phyloP scores from a whole-genome alignment of 2,888 invertebrate genomes.

The Shargacucullia verbasci region DNA sequence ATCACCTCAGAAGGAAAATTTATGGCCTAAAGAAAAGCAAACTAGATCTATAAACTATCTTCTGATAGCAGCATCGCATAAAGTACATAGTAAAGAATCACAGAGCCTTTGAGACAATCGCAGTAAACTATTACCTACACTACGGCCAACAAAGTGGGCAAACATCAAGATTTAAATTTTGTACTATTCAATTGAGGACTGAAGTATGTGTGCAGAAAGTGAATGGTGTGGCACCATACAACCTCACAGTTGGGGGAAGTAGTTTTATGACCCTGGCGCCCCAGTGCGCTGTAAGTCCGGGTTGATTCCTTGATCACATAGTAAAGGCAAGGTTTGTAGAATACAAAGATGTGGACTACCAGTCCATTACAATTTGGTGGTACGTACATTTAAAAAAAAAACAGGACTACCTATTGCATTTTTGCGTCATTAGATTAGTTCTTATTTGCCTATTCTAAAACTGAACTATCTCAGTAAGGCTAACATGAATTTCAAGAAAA shows the following conservation, averaged over 20 bases:
- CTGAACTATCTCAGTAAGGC: too few relatives aligned
- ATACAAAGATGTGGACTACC: neutral
- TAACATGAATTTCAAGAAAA: too few relatives aligned
- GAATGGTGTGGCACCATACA: slow-evolving; percentile 68
- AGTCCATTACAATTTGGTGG: neutral
- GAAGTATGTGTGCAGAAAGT: slow-evolving; percentile 62
- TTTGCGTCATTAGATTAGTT: too few relatives aligned
- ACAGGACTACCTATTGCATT: too few relatives aligned
- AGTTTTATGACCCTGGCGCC: slow-evolving; percentile 86
- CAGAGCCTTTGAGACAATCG: too few relatives aligned
- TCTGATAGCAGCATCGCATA: slow-evolving; percentile 5
- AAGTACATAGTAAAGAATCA: neutral
- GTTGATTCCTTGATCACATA: slow-evolving; percentile 81
- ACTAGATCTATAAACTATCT: too few relatives aligned
- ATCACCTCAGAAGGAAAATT: too few relatives aligned
- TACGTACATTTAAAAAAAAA: too few relatives aligned
- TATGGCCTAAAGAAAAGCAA: too few relatives aligned
- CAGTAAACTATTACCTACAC: too few relatives aligned
- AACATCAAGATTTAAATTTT: slow-evolving; percentile 35
- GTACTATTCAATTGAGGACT: slow-evolving; percentile 45
- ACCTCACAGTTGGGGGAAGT: slow-evolving; percentile 79
- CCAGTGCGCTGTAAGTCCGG: slow-evolving; percentile 79
- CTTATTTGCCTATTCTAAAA: too few relatives aligned
- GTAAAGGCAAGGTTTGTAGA: slow-evolving; percentile 56
- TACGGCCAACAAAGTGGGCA: slow-evolving; percentile 16